These are phyloP conservation scores for Melanotaenia pygmaea DNA, from an alignment of 2,797 vertebrate genomes.

Conservation along the genomic window DNA sequence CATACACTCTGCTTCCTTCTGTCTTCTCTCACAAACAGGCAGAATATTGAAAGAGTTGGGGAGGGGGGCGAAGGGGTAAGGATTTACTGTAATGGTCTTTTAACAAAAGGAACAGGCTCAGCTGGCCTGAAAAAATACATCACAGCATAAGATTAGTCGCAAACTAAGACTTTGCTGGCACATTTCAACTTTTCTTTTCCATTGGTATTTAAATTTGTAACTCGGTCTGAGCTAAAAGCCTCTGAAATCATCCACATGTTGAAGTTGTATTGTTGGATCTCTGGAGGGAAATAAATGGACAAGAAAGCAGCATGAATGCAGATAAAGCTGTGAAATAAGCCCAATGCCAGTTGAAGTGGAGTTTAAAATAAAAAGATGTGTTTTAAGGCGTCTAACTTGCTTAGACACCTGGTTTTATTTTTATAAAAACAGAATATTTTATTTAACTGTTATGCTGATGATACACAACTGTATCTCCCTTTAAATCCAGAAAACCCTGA, in stretches of 20 bases:
- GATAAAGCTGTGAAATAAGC: constrained; percentile 43
- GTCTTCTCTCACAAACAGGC: constrained; percentile 48
- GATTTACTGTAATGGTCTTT: constrained; percentile 47
- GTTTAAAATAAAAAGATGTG: constrained; percentile 35
- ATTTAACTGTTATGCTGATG: too few species aligned
- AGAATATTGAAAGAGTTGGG: constrained; percentile 9
- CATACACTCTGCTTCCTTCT: constrained; percentile 38
- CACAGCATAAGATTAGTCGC: constrained; percentile 59
- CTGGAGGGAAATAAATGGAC: constrained; percentile 50
- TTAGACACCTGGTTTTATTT: too few species aligned
- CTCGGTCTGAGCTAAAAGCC: constrained; percentile 47
- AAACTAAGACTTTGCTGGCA: constrained; percentile 52
- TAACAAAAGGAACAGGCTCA: constrained; percentile 62
- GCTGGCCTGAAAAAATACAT: constrained; percentile 60
- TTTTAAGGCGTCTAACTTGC: constrained; percentile 5
- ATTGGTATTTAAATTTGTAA: constrained; percentile 57
- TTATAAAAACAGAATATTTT: too few species aligned
- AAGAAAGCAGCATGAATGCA: constrained; percentile 45
- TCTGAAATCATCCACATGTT: constrained; percentile 54
- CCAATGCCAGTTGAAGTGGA: constrained; percentile 22
- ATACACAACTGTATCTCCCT: too few species aligned
- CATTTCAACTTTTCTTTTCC: constrained; percentile 43
- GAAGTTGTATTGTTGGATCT: constrained; percentile 43
- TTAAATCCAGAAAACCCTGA: too few species aligned
- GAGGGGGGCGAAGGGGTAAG: not conserved